Conservation (phyloP, 2,113 vertebrate genomes). For the Eleginops maclovinus region DNA sequence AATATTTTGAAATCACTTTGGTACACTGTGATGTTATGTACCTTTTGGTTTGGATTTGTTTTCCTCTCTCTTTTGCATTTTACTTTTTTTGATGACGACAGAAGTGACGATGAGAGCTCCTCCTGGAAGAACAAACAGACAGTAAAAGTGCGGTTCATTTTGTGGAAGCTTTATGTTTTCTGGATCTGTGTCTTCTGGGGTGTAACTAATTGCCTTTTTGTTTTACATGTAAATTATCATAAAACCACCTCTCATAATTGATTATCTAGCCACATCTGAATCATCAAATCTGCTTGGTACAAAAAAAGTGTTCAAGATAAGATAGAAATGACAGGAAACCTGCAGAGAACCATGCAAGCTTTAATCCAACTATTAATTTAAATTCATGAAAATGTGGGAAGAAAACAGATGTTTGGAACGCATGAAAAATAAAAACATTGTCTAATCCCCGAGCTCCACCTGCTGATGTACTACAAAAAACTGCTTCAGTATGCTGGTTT, state of each 20-base stretch:
- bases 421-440: neutral
- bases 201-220: neutral
- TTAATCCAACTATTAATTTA: neutral
- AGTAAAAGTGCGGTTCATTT: fast-evolving
- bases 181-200: neutral
- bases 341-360: neutral
- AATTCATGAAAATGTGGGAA: neutral
- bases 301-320: no score
- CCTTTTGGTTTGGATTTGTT: constrained; percentile 52
- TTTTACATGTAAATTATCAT: neutral
- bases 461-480: neutral
- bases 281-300: neutral
- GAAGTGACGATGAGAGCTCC: constrained; percentile 20
- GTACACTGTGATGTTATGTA: neutral
- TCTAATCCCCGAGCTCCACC: neutral
- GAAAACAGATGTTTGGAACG: neutral
- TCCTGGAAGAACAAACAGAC: constrained; percentile 45
- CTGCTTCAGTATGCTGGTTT: neutral
- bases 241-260: neutral
- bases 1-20: neutral
- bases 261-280: neutral
- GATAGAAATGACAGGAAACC: neutral
- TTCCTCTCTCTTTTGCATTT: constrained; percentile 30
- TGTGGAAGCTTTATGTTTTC: neutral
- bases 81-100: constrained; percentile 3